These are phyloP conservation scores for Poeciliopsis presidionis DNA, from an alignment of 2,797 vertebrate genomes.

Conservation along the genomic window DNA sequence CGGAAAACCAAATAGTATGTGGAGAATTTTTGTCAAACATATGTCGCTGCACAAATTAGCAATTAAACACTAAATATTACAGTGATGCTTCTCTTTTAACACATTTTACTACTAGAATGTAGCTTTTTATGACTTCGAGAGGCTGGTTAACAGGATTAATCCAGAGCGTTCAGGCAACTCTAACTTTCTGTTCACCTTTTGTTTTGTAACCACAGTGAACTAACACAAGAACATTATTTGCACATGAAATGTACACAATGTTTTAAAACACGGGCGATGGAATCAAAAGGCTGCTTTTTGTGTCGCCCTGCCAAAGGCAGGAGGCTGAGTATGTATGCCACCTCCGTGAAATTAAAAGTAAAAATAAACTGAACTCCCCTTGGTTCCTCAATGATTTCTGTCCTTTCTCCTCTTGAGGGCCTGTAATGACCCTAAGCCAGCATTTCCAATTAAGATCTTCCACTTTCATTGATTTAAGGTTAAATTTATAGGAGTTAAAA, in stretches of 20 bases:
- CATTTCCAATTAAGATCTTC: slow-evolving; percentile 13
- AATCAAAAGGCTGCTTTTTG: not conserved
- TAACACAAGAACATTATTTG: not conserved
- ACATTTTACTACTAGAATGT: not conserved
- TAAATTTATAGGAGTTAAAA: slow-evolving; percentile 11
- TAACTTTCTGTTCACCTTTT: not conserved
- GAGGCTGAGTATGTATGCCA: not conserved
- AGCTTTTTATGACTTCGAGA: not conserved
- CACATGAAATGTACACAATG: not conserved
- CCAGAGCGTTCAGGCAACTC: not conserved
- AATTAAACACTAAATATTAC: no score
- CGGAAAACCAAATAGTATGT: not conserved
- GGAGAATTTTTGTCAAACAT: not conserved
- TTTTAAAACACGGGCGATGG: not conserved
- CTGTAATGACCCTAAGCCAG: slow-evolving; percentile 23
- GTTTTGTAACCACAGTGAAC: not conserved
- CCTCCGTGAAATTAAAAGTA: not conserved
- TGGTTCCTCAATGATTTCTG: not conserved
- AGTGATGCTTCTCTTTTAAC: not conserved
- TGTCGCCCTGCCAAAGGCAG: not conserved
- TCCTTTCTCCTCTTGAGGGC: slow-evolving; percentile 8
- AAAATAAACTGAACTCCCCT: not conserved
- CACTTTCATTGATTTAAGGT: slow-evolving; percentile 22
- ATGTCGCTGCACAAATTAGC: not conserved
- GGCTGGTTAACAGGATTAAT: not conserved